phyloP scores from a whole-genome alignment of 2,888 invertebrate genomes.

The Conistra vaccinii region DNA sequence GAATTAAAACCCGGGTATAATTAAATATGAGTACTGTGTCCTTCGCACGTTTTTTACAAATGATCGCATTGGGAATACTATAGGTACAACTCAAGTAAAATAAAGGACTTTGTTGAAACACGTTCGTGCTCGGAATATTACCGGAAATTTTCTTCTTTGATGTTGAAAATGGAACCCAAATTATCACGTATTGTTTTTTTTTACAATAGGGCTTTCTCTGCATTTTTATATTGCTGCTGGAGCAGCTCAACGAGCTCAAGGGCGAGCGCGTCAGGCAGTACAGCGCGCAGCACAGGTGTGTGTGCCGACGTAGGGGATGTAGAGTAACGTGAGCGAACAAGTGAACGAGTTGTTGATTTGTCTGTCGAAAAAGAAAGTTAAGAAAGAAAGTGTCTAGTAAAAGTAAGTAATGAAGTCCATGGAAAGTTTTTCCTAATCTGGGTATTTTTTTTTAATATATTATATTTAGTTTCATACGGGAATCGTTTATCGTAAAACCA shows the following conservation, averaged over 20 bases:
- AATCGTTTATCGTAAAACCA: too few species aligned
- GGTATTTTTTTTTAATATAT: background rate
- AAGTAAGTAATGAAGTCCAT: too few species aligned
- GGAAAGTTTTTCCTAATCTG: background rate
- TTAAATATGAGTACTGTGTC: conserved; percentile 44
- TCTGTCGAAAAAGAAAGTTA: too few species aligned
- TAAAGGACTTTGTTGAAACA: conserved; percentile 34
- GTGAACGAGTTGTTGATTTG: too few species aligned
- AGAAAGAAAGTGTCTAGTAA: too few species aligned
- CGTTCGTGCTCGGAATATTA: conserved; percentile 48
- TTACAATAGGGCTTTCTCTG: background rate
- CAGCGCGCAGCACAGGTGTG: too few species aligned
- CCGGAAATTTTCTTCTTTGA: conserved; percentile 11
- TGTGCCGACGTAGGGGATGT: too few species aligned
- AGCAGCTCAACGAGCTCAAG: too few species aligned
- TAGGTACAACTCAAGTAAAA: conserved; percentile 29
- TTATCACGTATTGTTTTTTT: conserved; percentile 6
- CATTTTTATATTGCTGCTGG: too few species aligned
- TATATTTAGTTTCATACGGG: too few species aligned
- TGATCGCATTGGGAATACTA: conserved; percentile 45
- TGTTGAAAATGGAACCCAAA: conserved; percentile 17
- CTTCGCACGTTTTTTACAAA: conserved; percentile 57
- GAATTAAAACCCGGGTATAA: conserved; percentile 48
- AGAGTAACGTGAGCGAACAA: too few species aligned
- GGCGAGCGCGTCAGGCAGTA: too few species aligned